phyloP scores from a whole-genome alignment of 2,113 vertebrate genomes.

The Rhombomys opimus region DNA sequence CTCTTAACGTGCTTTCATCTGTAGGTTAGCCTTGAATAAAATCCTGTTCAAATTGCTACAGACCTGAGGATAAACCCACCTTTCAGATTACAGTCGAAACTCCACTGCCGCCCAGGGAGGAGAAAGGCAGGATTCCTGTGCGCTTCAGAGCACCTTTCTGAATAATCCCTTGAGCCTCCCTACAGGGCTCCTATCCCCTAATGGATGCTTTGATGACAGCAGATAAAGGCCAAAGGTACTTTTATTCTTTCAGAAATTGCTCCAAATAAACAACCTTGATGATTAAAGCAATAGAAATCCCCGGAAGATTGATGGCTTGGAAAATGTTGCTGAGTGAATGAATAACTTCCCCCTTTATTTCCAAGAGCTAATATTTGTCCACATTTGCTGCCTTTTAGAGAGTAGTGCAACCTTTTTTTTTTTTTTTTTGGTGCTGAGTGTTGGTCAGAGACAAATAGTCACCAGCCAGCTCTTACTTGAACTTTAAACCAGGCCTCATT shows the following conservation, averaged over 20 bases:
- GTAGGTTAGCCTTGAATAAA: constrained; percentile 85
- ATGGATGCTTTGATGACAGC: constrained; percentile 92
- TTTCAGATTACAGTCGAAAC: constrained; percentile 84
- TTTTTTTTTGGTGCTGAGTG: constrained; percentile 70
- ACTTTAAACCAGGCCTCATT: constrained; percentile 83
- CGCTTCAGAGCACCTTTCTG: constrained; percentile 86
- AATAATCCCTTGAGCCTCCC: constrained; percentile 90
- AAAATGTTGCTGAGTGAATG: constrained; percentile 88
- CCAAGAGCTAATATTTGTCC: constrained; percentile 90
- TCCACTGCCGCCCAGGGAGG: constrained; percentile 80
- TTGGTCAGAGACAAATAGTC: constrained; percentile 89
- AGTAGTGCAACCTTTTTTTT: constrained; percentile 85
- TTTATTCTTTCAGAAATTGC: constrained; percentile 91
- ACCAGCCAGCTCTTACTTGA: constrained; percentile 84
- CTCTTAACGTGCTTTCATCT: constrained; percentile 85
- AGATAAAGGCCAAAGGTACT: constrained; percentile 91
- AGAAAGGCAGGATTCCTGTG: constrained; percentile 84
- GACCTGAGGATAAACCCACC: constrained; percentile 84
- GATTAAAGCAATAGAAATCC: constrained; percentile 92
- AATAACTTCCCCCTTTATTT: constrained; percentile 89
- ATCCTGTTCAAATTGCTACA: constrained; percentile 85
- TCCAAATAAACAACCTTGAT: constrained; percentile 91
- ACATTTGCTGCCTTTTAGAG: constrained; percentile 86
- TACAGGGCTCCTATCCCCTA: constrained; percentile 88
- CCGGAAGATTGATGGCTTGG: constrained; percentile 89